phyloP scores from a whole-genome alignment of 2,113 vertebrate genomes.

The Chunga burmeisteri region DNA sequence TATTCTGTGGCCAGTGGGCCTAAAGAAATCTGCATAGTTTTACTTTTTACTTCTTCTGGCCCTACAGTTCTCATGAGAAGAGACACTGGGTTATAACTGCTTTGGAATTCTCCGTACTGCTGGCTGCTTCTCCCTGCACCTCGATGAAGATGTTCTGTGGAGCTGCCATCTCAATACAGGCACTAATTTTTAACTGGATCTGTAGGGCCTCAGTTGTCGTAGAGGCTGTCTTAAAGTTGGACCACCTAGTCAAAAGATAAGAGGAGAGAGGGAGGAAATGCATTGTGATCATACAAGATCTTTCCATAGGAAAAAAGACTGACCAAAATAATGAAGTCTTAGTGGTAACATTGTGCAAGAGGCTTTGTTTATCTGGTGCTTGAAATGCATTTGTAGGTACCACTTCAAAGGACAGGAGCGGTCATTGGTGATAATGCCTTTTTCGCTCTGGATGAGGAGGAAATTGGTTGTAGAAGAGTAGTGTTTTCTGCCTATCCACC shows the following conservation, averaged over 20 bases:
- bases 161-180: not conserved
- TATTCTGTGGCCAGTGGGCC: not conserved
- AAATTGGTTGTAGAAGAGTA: not conserved
- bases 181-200: not conserved
- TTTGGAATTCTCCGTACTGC: not conserved
- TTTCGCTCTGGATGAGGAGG: not conserved
- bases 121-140: not conserved
- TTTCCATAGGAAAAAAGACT: not conserved
- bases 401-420: not conserved
- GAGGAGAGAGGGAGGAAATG: not conserved
- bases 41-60: not conserved
- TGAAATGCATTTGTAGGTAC: not conserved
- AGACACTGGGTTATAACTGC: not conserved
- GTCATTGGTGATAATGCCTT: not conserved
- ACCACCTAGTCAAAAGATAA: not conserved
- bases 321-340: not conserved
- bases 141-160: not conserved
- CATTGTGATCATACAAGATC: not conserved
- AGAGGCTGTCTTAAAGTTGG: not conserved
- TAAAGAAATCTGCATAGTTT: not conserved
- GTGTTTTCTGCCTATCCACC: not conserved
- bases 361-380: not conserved
- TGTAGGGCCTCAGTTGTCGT: not conserved
- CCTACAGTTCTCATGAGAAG: not conserved
- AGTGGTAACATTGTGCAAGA: not conserved